These are phyloP conservation scores for Rhynchophorus ferrugineus DNA, from an alignment of 1,140 invertebrate species.

Conservation along the genomic window DNA sequence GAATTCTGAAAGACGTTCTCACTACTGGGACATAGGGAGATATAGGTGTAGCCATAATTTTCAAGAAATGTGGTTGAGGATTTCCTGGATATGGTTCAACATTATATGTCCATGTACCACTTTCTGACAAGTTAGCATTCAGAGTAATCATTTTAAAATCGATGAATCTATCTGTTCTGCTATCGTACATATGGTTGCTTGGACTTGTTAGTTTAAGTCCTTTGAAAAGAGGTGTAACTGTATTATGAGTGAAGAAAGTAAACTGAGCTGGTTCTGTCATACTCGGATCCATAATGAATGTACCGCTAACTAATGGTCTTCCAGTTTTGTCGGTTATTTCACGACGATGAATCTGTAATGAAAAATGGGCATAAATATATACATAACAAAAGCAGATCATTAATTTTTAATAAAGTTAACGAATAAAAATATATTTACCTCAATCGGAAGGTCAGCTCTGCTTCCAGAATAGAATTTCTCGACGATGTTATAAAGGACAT, in stretches of 20 bases:
- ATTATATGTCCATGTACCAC: conserved; percentile 51
- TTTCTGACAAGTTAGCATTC: conserved; percentile 46
- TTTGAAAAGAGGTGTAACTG: conserved; percentile 43
- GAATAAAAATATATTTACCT: conserved; percentile 26
- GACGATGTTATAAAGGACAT: conserved; percentile 45
- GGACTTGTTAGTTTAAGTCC: conserved; percentile 43
- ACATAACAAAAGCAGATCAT: too few species aligned
- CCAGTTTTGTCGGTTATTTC: conserved; percentile 43
- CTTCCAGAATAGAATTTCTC: conserved; percentile 45
- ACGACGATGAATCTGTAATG: conserved; percentile 40
- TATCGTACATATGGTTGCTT: conserved; percentile 39
- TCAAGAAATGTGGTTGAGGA: conserved; percentile 51
- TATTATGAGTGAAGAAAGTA: conserved; percentile 44
- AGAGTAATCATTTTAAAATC: conserved; percentile 46
- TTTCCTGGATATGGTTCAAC: conserved; percentile 49
- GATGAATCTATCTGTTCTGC: conserved; percentile 42
- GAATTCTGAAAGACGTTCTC: conserved; percentile 40
- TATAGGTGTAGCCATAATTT: conserved; percentile 45
- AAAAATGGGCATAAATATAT: too few species aligned
- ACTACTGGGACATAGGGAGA: conserved; percentile 38
- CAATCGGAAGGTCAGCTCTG: conserved; percentile 45
- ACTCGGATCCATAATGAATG: conserved; percentile 44
- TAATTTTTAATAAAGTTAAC: neutral
- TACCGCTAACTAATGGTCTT: conserved; percentile 41
- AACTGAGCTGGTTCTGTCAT: conserved; percentile 44